A percentile compares a stretch with the other conserved stretches of the same genome.
phyloP scores from a whole-genome alignment of 2,888 invertebrate genomes.

The Sceliomorpha sp. region DNA sequence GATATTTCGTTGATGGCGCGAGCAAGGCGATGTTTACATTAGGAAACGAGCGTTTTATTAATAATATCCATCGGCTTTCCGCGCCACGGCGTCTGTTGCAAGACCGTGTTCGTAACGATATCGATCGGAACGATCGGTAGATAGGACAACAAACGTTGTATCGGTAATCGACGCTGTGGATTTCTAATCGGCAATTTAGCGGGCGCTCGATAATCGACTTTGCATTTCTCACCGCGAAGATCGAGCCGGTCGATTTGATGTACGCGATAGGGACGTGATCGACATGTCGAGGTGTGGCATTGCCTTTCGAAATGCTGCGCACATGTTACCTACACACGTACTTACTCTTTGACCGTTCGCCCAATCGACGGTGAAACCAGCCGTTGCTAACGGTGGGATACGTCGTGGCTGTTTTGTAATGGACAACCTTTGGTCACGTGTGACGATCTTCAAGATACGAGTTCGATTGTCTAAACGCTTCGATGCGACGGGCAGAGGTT shows the following conservation, averaged over 20 bases:
- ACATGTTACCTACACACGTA: background rate
- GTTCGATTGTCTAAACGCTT: no score
- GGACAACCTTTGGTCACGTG: background rate
- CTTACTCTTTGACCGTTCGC: conserved; percentile 1
- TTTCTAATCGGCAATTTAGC: conserved; percentile 3
- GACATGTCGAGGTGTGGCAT: conserved; percentile 13
- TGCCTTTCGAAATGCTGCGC: conserved; percentile 9
- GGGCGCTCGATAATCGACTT: conserved; percentile 4
- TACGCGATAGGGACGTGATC: conserved; percentile 5
- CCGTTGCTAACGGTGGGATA: background rate
- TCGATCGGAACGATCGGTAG: conserved; percentile 1
- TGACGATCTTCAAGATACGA: background rate
- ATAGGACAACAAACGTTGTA: background rate
- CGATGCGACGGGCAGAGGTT: no score
- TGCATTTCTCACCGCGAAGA: conserved; percentile 8
- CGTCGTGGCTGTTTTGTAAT: background rate
- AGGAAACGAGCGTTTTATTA: no score
- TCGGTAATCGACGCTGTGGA: conserved; percentile 2
- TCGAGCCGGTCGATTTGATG: conserved; percentile 6
- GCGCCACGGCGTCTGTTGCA: no score
- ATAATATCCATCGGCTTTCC: no score
- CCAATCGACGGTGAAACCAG: background rate
- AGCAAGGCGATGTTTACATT: no score
- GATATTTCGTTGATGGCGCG: no score
- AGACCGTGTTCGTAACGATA: no score